phyloP scores from a whole-genome alignment of 1,140 invertebrate species.

The Aphis gossypii region DNA sequence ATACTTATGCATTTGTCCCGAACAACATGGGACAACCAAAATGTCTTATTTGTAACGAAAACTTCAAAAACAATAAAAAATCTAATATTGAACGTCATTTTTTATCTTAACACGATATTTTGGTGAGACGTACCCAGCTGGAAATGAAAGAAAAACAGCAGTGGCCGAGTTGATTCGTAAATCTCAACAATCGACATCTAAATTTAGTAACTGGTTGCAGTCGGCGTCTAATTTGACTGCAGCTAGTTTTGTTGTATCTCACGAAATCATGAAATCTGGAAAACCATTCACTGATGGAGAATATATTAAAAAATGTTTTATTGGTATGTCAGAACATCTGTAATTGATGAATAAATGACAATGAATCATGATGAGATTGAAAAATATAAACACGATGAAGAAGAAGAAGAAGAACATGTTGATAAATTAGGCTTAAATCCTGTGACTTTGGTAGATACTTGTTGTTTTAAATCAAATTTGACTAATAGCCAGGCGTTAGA shows the following conservation, averaged over 20 bases:
- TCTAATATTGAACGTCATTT: slow-evolving; percentile 58
- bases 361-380: background rate
- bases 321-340: no score
- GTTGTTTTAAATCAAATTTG: no score
- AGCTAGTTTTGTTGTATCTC: slow-evolving; percentile 56
- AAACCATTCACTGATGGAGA: slow-evolving; percentile 56
- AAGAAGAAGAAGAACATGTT: no score
- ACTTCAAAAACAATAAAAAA: slow-evolving; percentile 61
- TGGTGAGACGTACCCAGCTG: slow-evolving; percentile 55
- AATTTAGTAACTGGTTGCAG: slow-evolving; percentile 63
- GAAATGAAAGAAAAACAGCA: slow-evolving; percentile 62
- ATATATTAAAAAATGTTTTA: slow-evolving; percentile 56
- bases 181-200: slow-evolving; percentile 60
- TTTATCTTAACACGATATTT: slow-evolving; percentile 59
- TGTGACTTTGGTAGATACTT: no score
- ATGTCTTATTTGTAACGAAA: slow-evolving; percentile 59
- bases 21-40: slow-evolving; percentile 58
- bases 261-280: slow-evolving; percentile 54
- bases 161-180: slow-evolving; percentile 62
- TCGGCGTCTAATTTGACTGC: slow-evolving; percentile 61
- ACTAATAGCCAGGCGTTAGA: no score
- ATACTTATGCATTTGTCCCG: slow-evolving; percentile 60
- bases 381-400: no score
- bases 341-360: no score
- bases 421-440: no score